Evolutionary conservation across 1,140 invertebrate species (phyloP), one percentile per base, ranked within the genome.

Genomic region (Hylaeus volcanicus): DNA sequence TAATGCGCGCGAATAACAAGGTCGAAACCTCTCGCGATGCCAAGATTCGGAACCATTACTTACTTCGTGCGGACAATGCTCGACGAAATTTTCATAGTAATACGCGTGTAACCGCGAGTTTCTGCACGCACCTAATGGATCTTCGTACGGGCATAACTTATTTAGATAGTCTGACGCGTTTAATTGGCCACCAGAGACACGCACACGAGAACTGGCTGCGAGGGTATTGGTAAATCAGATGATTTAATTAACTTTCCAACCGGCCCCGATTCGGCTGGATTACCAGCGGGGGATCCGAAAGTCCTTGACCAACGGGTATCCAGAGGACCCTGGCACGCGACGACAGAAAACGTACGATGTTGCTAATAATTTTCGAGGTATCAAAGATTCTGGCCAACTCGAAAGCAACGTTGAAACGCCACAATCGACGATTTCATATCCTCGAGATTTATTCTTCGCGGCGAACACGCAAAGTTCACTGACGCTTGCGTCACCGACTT

Each of bases 181-280:
- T 80, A 74, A 80, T 80, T 51, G 72, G 45, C 1, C 14, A 6
- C 37, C 43, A 63, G 63, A 60, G 53, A 55, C 26, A 8, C 5
- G 12, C 15, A 15, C 41, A 26, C 15, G 15, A 43, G 45, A 15
- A 45, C 51, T 3, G 41, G 9, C 1, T 15, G 39, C 37, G 45
- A 15, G 3, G 3, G 15, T 43, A 51, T 74, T 53, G 77, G 61
- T 53, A 58, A 39, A 39, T 39, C 37, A n/a, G 61, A 80, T 80
- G 79, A 80, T 75, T 80, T 80, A 80, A 80, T 80, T 80, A 80
- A 80, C 79, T 80, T 80, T 80, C 79, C 55, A 80, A 80, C 73
- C 79, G 79, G 79, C 75, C 79, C n/a, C 64, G 79, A 75, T 80
- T 80, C 79, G 73, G 72, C 72, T n/a, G 79, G 39, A 80, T 69